phyloP scores from a whole-genome alignment of 2,888 invertebrate genomes.

The Agrochola litura region DNA sequence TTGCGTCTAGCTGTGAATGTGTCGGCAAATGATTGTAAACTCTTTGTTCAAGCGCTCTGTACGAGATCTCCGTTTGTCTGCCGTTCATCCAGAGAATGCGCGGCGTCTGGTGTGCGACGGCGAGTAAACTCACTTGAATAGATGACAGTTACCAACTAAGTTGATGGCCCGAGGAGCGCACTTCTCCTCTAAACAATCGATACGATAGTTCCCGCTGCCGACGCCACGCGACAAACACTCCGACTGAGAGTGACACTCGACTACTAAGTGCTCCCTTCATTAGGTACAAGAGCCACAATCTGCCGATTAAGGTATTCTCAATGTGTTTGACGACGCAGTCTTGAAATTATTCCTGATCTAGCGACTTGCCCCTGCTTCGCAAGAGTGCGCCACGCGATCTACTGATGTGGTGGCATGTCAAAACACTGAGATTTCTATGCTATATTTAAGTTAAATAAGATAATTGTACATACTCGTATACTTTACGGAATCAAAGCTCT shows the following conservation, averaged over 20 bases:
- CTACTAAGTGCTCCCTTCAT: neutral
- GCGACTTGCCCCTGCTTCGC: too few species aligned
- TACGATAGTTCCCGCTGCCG: neutral
- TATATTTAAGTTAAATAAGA: too few species aligned
- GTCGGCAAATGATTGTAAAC: neutral
- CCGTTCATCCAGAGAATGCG: too few species aligned
- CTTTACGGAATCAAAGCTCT: too few species aligned
- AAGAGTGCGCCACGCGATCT: too few species aligned
- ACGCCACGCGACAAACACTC: neutral
- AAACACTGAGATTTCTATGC: too few species aligned
- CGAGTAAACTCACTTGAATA: neutral
- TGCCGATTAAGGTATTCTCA: neutral
- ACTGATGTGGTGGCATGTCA: too few species aligned
- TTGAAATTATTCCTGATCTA: too few species aligned
- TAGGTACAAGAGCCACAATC: constrained; percentile 11
- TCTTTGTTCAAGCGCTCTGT: neutral
- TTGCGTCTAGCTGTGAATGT: neutral
- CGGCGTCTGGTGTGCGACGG: neutral
- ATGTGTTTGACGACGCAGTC: too few species aligned
- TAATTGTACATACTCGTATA: too few species aligned
- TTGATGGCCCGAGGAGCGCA: neutral
- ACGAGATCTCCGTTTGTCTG: neutral
- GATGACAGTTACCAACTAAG: neutral
- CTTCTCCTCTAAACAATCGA: neutral
- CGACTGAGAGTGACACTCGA: neutral